These are phyloP conservation scores for Vireo griseus DNA, from an alignment of 2,797 vertebrate genomes.

Conservation along the genomic window DNA sequence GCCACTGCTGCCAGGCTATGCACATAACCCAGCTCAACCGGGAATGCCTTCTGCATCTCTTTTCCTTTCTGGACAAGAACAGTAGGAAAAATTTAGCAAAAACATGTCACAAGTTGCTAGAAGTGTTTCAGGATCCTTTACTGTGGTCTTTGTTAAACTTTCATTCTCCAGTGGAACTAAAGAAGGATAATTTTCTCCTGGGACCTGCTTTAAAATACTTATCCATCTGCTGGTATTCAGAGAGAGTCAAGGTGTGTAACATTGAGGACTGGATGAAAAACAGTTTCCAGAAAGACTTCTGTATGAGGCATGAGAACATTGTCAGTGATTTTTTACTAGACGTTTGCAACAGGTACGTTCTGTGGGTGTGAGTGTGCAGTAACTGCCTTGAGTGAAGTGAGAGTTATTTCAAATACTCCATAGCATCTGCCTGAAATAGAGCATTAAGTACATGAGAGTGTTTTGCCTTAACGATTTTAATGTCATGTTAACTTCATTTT, in stretches of 20 bases:
- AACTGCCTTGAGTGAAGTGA: background rate
- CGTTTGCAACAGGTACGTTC: constrained; percentile 78
- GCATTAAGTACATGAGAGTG: background rate
- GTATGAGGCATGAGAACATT: constrained; percentile 81
- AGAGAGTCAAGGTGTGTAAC: constrained; percentile 92
- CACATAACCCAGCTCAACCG: constrained; percentile 85
- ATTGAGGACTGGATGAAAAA: constrained; percentile 93
- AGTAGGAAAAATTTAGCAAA: constrained; percentile 82
- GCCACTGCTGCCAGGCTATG: constrained; percentile 63
- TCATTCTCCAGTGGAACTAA: constrained; percentile 82
- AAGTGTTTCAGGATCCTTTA: constrained; percentile 84
- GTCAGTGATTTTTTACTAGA: constrained; percentile 86
- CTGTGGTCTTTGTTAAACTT: constrained; percentile 88
- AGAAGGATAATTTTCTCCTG: constrained; percentile 86
- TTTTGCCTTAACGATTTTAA: background rate
- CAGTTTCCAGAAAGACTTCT: constrained; percentile 87
- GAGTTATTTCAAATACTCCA: background rate
- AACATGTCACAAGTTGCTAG: constrained; percentile 78
- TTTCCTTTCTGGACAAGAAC: constrained; percentile 92
- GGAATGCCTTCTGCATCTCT: constrained; percentile 91
- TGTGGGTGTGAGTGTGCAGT: background rate
- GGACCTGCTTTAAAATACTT: constrained; percentile 83
- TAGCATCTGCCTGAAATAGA: background rate
- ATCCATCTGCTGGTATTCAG: constrained; percentile 90
- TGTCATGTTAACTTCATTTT: background rate